phyloP scores from a whole-genome alignment of 2,888 invertebrate species.

The Caenorhabditis doughertyi region DNA sequence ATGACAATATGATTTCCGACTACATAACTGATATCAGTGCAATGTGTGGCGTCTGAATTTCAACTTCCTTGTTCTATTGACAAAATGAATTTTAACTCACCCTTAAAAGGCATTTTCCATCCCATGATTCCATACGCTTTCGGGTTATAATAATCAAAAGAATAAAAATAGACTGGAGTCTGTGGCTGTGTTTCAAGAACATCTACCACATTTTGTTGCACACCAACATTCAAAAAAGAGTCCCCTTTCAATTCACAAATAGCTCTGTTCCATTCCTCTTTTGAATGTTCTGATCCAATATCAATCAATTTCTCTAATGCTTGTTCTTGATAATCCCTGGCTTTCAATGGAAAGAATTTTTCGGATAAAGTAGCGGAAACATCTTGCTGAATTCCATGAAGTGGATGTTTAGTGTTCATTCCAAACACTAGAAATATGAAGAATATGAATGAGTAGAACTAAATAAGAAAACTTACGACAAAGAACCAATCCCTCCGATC shows the following conservation, averaged over 20 bases:
- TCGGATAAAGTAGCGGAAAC: conserved; percentile 39
- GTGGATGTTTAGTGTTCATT: conserved; percentile 37
- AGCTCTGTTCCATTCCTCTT: conserved; percentile 59
- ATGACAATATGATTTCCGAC: conserved; percentile 76
- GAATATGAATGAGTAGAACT: not conserved
- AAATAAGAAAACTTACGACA: conserved; percentile 26
- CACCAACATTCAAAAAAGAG: conserved; percentile 60
- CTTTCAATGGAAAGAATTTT: conserved; percentile 38
- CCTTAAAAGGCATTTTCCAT: conserved; percentile 70
- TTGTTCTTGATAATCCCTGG: conserved; percentile 43
- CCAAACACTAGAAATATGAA: conserved; percentile 53
- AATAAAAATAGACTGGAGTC: conserved; percentile 73
- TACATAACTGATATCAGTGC: conserved; percentile 77
- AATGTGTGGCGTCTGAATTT: conserved; percentile 77
- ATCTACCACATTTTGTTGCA: conserved; percentile 58
- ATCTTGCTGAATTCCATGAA: conserved; percentile 32
- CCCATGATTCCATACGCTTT: conserved; percentile 74
- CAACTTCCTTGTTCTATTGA: not conserved
- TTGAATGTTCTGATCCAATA: conserved; percentile 52
- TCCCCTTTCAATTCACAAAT: conserved; percentile 58
- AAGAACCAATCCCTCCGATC: conserved; percentile 65
- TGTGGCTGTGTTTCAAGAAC: conserved; percentile 54
- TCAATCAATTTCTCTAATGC: conserved; percentile 54
- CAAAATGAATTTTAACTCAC: conserved; percentile 26
- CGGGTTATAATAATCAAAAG: conserved; percentile 74